Evolutionary conservation across 2,888 invertebrate genomes (phyloP).

Genomic region (Morinoia aosen): DNA sequence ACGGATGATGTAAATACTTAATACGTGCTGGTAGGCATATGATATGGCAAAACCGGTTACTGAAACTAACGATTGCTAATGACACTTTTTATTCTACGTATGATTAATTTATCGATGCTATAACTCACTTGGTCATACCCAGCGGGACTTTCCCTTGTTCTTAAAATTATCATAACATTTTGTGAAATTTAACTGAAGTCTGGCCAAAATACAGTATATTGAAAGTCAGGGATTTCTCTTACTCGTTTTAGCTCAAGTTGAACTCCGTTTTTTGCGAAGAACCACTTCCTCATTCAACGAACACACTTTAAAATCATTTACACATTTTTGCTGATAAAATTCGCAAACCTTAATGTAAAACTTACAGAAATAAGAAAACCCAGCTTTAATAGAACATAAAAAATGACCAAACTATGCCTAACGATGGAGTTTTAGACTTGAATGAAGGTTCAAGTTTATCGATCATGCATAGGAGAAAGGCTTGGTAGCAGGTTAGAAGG

Average conservation of each 20-base stretch:
- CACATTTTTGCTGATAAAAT: background rate
- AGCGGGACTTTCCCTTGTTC: background rate
- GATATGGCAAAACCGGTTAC: too few relatives aligned
- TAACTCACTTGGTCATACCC: too few relatives aligned
- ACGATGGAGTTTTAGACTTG: background rate
- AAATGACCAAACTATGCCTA: background rate
- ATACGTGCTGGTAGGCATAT: too few relatives aligned
- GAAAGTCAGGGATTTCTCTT: background rate
- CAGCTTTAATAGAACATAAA: background rate
- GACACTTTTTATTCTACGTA: too few relatives aligned
- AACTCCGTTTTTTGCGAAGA: background rate
- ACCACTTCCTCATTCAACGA: background rate
- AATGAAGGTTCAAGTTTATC: background rate
- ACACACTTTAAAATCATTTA: too few relatives aligned
- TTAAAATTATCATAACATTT: background rate
- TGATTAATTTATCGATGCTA: too few relatives aligned
- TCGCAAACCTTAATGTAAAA: background rate
- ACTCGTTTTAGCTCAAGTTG: background rate
- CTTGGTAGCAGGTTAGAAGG: background rate
- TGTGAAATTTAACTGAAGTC: background rate
- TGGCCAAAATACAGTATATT: background rate
- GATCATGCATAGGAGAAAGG: background rate
- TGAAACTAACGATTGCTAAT: too few relatives aligned
- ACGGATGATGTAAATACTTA: too few relatives aligned
- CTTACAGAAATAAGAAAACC: background rate